These are phyloP conservation scores for Parnassius apollo DNA, from an alignment of 2,888 invertebrate species.

Conservation along the genomic window DNA sequence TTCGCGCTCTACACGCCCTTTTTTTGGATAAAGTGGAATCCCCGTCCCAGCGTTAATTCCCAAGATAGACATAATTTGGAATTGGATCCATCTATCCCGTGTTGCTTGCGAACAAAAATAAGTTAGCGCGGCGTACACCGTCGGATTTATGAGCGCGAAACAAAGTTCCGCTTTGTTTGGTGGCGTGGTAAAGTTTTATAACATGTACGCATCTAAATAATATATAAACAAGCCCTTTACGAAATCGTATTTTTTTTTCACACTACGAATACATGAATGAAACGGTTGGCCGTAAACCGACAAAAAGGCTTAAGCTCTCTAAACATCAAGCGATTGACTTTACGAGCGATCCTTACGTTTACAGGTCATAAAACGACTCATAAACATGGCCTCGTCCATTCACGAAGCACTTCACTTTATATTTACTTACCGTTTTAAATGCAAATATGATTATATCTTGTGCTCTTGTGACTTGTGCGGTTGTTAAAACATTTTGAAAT, in stretches of 20 bases:
- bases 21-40: conserved; percentile 79
- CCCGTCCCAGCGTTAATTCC: conserved; percentile 79
- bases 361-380: conserved; percentile 76
- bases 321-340: conserved; percentile 68
- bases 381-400: conserved; percentile 73
- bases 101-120: conserved; percentile 76
- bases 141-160: conserved; percentile 70
- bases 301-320: conserved; percentile 37
- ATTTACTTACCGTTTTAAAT: conserved; percentile 77
- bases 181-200: conserved; percentile 9
- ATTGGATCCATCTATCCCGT: conserved; percentile 82
- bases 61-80: conserved; percentile 82
- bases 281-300: conserved; percentile 15
- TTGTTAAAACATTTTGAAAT: conserved; percentile 37
- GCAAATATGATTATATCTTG: conserved; percentile 67
- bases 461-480: conserved; percentile 55
- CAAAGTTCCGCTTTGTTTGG: conserved; percentile 41
- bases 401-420: conserved; percentile 67
- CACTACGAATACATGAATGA: conserved; percentile 19
- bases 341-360: conserved; percentile 75
- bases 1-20: conserved; percentile 55
- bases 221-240: conserved; percentile 6
- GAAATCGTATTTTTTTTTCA: conserved; percentile 11
- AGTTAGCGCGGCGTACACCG: conserved; percentile 60
- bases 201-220: conserved; percentile 10